Conservation (phyloP, 1,140 invertebrate genomes). For the Trachymyrmex septentrionalis region DNA sequence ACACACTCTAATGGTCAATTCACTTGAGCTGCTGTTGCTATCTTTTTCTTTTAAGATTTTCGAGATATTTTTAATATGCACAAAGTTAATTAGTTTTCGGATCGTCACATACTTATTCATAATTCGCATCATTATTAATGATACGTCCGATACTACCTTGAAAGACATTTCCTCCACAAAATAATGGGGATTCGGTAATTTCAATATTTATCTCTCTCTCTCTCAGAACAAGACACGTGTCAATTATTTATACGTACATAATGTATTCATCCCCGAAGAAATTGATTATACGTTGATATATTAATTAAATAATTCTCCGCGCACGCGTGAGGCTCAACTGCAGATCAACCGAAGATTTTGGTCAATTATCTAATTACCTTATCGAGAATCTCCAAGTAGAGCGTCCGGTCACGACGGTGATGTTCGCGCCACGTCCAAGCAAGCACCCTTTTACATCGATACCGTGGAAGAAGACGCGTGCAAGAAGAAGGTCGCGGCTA, state of each 20-base stretch:
- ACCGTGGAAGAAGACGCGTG: not conserved
- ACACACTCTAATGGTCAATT: not conserved
- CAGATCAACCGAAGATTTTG: constrained; percentile 38
- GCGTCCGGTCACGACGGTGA: constrained; percentile 11
- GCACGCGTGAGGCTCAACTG: not conserved
- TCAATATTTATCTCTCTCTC: not conserved
- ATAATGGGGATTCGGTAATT: constrained; percentile 24
- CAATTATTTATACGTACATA: not conserved
- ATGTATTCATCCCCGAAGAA: not conserved
- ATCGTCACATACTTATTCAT: not conserved
- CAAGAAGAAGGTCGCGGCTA: constrained; percentile 60
- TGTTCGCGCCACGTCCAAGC: not conserved
- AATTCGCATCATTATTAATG: constrained; percentile 33
- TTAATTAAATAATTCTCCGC: constrained; percentile 44
- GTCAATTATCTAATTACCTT: not conserved
- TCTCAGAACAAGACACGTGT: not conserved
- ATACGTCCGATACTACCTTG: not conserved
- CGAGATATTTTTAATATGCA: not conserved
- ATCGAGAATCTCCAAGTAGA: constrained; percentile 37
- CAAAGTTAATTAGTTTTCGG: constrained; percentile 1
- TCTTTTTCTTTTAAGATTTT: not conserved
- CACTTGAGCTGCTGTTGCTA: not conserved
- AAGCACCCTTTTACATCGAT: constrained; percentile 7
- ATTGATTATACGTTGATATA: constrained; percentile 23
- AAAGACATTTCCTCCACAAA: not conserved